Evolutionary conservation across 2,113 vertebrate genomes (phyloP).

Genomic region (Tichodroma muraria): DNA sequence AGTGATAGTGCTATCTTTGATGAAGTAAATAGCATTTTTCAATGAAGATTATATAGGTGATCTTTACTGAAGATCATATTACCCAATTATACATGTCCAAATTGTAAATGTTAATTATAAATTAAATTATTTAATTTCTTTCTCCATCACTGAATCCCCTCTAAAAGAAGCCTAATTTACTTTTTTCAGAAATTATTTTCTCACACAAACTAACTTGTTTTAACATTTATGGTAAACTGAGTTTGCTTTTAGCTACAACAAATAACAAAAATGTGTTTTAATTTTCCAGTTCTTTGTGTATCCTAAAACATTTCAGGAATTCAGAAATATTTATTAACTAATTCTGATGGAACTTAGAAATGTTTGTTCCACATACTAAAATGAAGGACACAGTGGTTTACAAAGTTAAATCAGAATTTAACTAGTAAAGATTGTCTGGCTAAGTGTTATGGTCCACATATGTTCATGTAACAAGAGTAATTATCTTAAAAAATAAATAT

Average conservation of each 20-base stretch:
- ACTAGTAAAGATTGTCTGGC: neutral
- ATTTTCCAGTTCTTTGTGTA: constrained; percentile 16
- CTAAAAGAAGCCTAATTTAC: constrained; percentile 1
- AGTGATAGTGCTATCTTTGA: neutral
- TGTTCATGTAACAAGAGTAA: constrained; percentile 48
- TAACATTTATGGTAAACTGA: neutral
- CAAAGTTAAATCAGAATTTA: constrained; percentile 16
- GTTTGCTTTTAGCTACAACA: neutral
- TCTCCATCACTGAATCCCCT: neutral
- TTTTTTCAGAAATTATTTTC: neutral
- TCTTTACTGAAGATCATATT: neutral
- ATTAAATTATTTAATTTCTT: constrained; percentile 42
- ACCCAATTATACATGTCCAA: neutral
- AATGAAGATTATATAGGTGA: constrained; percentile 1
- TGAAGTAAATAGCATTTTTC: constrained; percentile 11
- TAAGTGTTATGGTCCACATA: constrained; percentile 58
- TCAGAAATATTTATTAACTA: constrained; percentile 16
- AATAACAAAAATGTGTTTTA: constrained; percentile 19
- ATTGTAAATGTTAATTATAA: constrained; percentile 25
- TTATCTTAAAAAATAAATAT: constrained; percentile 54
- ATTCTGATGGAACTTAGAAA: constrained; percentile 6
- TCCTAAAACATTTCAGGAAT: constrained; percentile 55
- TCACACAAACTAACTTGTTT: neutral
- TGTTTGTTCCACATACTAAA: constrained; percentile 8
- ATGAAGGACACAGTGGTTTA: constrained; percentile 50